Percentiles rank a stretch among this genome's conserved stretches.
Evolutionary conservation across 2,888 invertebrate species (phyloP).

Genomic region (Drosophila macrospina): DNA sequence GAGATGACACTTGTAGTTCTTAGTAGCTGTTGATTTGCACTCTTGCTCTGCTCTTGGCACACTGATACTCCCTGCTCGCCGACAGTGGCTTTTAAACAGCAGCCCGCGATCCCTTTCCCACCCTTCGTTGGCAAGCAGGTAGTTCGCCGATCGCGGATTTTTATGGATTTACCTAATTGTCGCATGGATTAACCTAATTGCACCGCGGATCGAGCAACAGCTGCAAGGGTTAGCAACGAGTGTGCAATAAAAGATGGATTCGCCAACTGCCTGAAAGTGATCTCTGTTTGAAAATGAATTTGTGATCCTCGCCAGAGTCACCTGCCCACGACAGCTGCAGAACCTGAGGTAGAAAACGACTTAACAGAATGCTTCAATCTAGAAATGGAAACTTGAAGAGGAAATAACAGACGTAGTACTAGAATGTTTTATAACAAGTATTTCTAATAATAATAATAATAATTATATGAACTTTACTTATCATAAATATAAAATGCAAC

Average conservation of each 20-base stretch:
- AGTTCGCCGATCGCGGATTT: not conserved
- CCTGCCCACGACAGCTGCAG: conserved; percentile 4
- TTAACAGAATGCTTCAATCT: not conserved
- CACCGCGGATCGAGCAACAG: not conserved
- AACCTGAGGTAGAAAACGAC: not conserved
- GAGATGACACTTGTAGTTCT: too few relatives aligned
- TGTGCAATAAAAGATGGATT: conserved; percentile 25
- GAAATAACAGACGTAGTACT: too few relatives aligned
- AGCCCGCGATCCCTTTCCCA: not conserved
- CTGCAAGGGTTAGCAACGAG: not conserved
- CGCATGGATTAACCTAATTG: conserved; percentile 3
- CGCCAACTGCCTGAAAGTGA: conserved; percentile 1
- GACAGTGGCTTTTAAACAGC: conserved; percentile 15
- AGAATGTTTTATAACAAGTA: too few relatives aligned
- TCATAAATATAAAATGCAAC: too few relatives aligned
- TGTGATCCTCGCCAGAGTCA: not conserved
- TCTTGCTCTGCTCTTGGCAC: conserved; percentile 29
- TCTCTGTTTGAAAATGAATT: not conserved
- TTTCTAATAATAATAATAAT: too few relatives aligned
- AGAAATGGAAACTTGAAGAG: too few relatives aligned
- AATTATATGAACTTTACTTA: too few relatives aligned
- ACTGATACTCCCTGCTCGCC: conserved; percentile 49
- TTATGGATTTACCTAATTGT: conserved; percentile 30
- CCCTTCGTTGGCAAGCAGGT: conserved; percentile 21
- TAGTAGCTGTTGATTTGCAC: not conserved